A percentile compares a stretch with the other conserved stretches of the same genome.
Conservation (phyloP, 2,888 invertebrate species). For the Peribatodes rhomboidaria region DNA sequence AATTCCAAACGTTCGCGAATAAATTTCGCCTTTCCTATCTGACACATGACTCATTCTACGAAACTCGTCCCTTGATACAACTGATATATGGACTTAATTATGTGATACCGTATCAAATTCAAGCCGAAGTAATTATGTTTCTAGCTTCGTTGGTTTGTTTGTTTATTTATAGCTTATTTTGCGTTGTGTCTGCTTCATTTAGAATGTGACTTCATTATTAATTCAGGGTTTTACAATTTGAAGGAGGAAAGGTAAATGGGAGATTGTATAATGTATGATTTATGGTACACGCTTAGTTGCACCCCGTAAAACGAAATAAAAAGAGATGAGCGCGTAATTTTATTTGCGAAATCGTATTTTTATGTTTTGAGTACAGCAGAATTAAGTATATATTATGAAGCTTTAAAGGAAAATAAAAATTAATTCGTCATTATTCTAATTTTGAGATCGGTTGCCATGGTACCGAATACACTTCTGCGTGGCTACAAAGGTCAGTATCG, state of each 20-base stretch:
- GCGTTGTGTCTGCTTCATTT: background rate
- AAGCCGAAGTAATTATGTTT: conserved; percentile 20
- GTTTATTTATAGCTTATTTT: background rate
- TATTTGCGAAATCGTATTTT: too few species aligned
- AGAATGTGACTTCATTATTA: background rate
- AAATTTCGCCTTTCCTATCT: conserved; percentile 8
- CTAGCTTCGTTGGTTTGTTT: conserved; percentile 1
- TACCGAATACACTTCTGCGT: too few species aligned
- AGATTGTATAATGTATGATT: too few species aligned
- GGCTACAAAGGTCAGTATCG: too few species aligned
- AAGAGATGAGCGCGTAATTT: too few species aligned
- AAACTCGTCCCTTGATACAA: conserved; percentile 23
- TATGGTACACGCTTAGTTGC: too few species aligned
- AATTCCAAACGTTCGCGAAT: conserved; percentile 7
- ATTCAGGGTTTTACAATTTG: background rate
- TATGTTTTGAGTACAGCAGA: too few species aligned
- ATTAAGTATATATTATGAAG: too few species aligned
- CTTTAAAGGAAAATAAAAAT: too few species aligned
- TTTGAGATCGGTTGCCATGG: too few species aligned
- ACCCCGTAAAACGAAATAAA: too few species aligned
- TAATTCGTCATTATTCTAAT: too few species aligned
- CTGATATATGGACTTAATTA: conserved; percentile 25
- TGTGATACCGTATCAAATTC: conserved; percentile 25
- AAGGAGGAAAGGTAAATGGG: background rate
- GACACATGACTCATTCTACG: conserved; percentile 18